Conservation (phyloP, 2,888 invertebrate genomes). For the Hedychridium roseum region DNA sequence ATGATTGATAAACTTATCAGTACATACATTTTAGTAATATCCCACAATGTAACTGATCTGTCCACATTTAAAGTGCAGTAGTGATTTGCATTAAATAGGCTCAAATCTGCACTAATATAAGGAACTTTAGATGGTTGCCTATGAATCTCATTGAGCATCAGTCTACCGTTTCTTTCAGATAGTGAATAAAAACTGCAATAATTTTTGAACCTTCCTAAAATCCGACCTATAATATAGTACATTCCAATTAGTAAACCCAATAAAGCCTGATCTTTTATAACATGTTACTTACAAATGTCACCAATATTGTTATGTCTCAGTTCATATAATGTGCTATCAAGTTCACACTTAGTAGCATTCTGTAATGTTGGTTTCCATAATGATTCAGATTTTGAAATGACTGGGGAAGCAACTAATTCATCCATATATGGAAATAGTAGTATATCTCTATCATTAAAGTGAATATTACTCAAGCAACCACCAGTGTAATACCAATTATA, state of each 20-base stretch:
- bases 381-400: constrained; percentile 36
- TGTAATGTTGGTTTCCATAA: constrained; percentile 48
- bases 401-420: constrained; percentile 51
- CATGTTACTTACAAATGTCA: constrained; percentile 36
- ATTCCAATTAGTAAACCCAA: no score
- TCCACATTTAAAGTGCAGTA: constrained; percentile 47
- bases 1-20: no score
- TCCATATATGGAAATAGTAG: constrained; percentile 54
- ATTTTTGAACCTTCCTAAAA: constrained; percentile 48
- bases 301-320: constrained; percentile 29
- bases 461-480: constrained; percentile 46
- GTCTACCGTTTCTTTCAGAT: constrained; percentile 28
- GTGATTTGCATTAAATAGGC: constrained; percentile 37
- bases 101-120: constrained; percentile 52
- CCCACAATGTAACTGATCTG: constrained; percentile 47
- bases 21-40: constrained; percentile 44
- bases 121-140: constrained; percentile 40
- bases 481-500: constrained; percentile 61
- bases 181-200: constrained; percentile 46
- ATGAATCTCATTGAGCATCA: constrained; percentile 40
- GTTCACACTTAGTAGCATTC: constrained; percentile 44
- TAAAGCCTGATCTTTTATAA: no score
- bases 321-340: constrained; percentile 42
- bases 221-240: constrained; percentile 35
- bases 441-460: constrained; percentile 37